Conservation (phyloP, 35 echinoderm and acorn worm genomes). For the Ophioderma brevispina region DNA sequence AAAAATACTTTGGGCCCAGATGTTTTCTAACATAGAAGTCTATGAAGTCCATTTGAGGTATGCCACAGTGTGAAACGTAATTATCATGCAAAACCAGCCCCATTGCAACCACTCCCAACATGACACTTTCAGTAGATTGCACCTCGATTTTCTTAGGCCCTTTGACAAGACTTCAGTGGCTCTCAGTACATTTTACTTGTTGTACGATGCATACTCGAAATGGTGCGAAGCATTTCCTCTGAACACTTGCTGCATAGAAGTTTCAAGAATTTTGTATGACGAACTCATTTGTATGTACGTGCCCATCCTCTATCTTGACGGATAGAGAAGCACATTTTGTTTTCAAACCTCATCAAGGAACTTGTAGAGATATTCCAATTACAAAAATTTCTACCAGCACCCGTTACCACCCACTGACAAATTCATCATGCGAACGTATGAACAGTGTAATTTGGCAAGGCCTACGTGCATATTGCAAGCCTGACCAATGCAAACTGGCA, state of each 20-base stretch:
- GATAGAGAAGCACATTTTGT: conserved; percentile 60
- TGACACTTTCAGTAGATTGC: conserved; percentile 48
- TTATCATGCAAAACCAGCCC: conserved; percentile 36
- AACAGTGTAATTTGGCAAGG: conserved; percentile 54
- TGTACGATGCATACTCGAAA: conserved; percentile 55
- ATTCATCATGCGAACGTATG: conserved; percentile 51
- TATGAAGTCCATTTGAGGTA: conserved; percentile 46
- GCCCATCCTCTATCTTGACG: conserved; percentile 35
- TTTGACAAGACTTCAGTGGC: conserved; percentile 26
- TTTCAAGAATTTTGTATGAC: conserved; percentile 44
- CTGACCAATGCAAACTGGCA: conserved; percentile 20
- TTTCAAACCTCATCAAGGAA: conserved; percentile 8
- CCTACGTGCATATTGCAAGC: conserved; percentile 41
- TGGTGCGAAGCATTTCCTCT: conserved; percentile 63
- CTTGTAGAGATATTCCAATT: conserved; percentile 44
- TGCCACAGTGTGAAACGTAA: conserved; percentile 48
- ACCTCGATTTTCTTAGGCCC: conserved; percentile 60
- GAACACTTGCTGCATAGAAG: conserved; percentile 48
- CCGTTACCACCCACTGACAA: conserved; percentile 68
- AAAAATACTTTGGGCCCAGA: conserved; percentile 56
- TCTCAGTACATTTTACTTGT: conserved; percentile 57
- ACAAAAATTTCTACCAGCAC: conserved; percentile 44
- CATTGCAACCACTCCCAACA: conserved; percentile 46
- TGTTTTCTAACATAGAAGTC: conserved; percentile 34
- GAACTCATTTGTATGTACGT: conserved; percentile 60